These are phyloP conservation scores for Pecten maximus DNA, from an alignment of 2,888 invertebrate species.

Conservation along the genomic window DNA sequence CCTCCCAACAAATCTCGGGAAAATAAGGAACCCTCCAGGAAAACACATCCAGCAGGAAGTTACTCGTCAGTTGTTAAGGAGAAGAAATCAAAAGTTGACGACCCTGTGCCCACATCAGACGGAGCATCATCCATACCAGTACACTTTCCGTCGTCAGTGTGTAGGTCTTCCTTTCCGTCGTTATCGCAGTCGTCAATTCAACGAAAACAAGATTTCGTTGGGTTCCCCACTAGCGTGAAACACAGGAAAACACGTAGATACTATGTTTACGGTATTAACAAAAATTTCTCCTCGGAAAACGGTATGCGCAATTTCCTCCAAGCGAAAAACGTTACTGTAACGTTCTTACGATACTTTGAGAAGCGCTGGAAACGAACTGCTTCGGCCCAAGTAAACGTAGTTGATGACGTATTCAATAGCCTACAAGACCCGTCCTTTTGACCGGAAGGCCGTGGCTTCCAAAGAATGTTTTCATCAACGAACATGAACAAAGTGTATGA, in stretches of 20 bases:
- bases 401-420: background rate
- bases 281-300: no score
- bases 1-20: background rate
- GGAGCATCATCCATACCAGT: no score
- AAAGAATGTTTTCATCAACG: background rate
- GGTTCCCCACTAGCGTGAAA: no score
- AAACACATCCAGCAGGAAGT: background rate
- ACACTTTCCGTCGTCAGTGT: no score
- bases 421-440: background rate
- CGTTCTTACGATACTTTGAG: background rate
- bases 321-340: no score
- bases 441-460: background rate
- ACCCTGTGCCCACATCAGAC: background rate
- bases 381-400: background rate
- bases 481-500: background rate
- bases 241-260: no score
- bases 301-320: no score
- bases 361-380: background rate
- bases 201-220: no score
- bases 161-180: no score
- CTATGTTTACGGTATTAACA: no score
- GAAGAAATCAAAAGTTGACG: background rate
- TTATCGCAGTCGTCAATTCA: no score
- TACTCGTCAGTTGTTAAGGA: background rate
- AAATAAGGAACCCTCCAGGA: background rate